Evolutionary conservation across 2,888 invertebrate species (phyloP).

Genomic region (Schizotus pectinicornis): DNA sequence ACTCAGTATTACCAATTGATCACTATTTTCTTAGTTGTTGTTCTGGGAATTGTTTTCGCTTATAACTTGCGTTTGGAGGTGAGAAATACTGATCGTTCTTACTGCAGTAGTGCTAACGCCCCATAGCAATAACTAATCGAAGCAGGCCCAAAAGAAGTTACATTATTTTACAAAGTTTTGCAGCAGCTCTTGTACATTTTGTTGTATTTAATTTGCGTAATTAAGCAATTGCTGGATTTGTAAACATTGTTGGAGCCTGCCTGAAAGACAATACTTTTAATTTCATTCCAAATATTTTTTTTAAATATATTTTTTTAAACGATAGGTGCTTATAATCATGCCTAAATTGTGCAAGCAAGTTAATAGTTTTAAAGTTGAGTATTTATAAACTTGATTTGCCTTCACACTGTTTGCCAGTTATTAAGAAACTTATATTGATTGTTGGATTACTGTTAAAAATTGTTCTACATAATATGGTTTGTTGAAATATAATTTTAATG

Average conservation of each 20-base stretch:
- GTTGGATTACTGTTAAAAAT: too few relatives aligned
- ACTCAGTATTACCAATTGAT: conserved; percentile 62
- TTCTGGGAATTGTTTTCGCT: conserved; percentile 40
- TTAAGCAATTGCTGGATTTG: conserved; percentile 4
- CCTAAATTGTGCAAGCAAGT: too few relatives aligned
- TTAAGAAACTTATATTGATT: too few relatives aligned
- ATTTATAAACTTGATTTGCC: too few relatives aligned
- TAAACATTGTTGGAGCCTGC: not conserved
- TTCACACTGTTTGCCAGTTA: too few relatives aligned
- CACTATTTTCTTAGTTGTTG: conserved; percentile 60
- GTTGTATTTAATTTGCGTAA: conserved; percentile 42
- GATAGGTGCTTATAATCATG: not conserved
- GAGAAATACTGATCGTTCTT: conserved; percentile 24
- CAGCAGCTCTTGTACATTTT: conserved; percentile 43
- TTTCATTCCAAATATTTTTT: not conserved
- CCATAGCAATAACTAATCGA: conserved; percentile 51
- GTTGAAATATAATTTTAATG: too few relatives aligned
- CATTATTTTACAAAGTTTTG: conserved; percentile 40
- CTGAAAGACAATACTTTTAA: not conserved
- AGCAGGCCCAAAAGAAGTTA: conserved; percentile 43
- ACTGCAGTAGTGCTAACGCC: conserved; percentile 34
- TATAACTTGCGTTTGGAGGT: conserved; percentile 29
- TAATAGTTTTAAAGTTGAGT: too few relatives aligned
- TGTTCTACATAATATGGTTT: too few relatives aligned
- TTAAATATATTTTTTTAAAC: not conserved